Evolutionary conservation across 53 echinoderm and acorn worm genomes (phyloP).

Genomic region (Crossaster papposus): DNA sequence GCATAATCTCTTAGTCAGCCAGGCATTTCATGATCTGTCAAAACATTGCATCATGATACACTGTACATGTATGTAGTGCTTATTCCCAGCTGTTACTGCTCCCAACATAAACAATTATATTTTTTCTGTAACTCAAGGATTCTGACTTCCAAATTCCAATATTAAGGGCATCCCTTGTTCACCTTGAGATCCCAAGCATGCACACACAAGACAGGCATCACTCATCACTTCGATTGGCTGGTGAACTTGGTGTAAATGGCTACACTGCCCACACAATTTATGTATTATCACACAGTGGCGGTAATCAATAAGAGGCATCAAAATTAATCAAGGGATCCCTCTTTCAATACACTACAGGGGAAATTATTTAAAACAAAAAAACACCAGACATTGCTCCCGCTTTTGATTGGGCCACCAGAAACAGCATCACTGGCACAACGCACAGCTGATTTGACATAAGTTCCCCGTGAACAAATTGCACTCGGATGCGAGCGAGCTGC

Average conservation of each 20-base stretch:
- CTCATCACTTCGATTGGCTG: background rate
- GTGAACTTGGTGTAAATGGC: background rate
- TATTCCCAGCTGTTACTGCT: background rate
- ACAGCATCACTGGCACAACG: constrained; percentile 19
- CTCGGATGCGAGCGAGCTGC: background rate
- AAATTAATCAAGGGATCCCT: background rate
- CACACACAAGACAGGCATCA: constrained; percentile 9
- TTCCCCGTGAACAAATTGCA: constrained; percentile 19
- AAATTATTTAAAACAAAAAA: too few species aligned
- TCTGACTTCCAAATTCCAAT: too few species aligned
- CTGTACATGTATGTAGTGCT: background rate
- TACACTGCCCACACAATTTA: background rate
- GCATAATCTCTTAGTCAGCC: too few species aligned
- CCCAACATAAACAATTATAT: background rate
- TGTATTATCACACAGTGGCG: background rate
- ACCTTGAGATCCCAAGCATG: background rate
- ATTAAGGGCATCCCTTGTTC: background rate
- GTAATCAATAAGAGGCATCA: background rate
- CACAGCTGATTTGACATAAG: constrained; percentile 48
- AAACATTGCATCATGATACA: background rate
- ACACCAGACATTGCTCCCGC: background rate
- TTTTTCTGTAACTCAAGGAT: background rate
- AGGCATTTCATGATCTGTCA: too few species aligned
- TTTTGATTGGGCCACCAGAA: background rate
- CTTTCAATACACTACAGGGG: background rate